Evolutionary conservation across 2,888 invertebrate genomes (phyloP).

Genomic region (Fragum sueziense): DNA sequence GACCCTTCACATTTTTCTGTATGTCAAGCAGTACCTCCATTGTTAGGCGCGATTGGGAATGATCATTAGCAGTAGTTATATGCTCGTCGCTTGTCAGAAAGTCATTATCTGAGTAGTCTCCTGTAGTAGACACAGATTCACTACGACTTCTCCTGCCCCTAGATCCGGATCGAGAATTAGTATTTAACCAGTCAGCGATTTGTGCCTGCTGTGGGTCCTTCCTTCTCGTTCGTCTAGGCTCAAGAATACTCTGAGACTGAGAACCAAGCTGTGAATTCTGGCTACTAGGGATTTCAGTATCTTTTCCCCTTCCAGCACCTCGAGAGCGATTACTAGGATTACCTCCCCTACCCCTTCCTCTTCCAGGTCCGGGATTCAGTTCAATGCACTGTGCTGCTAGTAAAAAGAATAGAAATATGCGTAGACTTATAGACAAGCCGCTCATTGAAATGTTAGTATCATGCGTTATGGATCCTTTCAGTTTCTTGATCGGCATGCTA

Average conservation of each 20-base stretch:
- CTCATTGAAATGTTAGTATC: too few species aligned
- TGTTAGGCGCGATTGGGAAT: neutral
- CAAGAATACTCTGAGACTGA: neutral
- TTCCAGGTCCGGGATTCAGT: conserved; percentile 6
- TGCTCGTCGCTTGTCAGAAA: neutral
- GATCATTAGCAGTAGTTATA: neutral
- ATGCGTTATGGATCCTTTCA: too few species aligned
- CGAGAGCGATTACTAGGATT: neutral
- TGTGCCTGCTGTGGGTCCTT: neutral
- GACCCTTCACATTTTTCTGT: neutral
- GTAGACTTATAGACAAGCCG: neutral
- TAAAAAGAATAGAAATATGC: conserved; percentile 8
- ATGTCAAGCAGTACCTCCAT: neutral
- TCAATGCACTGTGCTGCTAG: conserved; percentile 4
- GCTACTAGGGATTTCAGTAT: neutral
- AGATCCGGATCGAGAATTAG: neutral
- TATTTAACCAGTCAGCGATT: neutral
- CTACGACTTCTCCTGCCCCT: neutral
- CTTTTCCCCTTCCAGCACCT: conserved; percentile 4
- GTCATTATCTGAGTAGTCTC: neutral
- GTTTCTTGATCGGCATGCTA: neutral
- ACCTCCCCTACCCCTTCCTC: neutral
- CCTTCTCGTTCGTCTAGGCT: neutral
- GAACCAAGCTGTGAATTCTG: neutral
- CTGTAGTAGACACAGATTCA: neutral